A percentile compares a stretch with the other conserved stretches of the same genome.
These are phyloP conservation scores for Trinorchestia longiramus DNA, from an alignment of 1,140 invertebrate species.

Conservation along the genomic window DNA sequence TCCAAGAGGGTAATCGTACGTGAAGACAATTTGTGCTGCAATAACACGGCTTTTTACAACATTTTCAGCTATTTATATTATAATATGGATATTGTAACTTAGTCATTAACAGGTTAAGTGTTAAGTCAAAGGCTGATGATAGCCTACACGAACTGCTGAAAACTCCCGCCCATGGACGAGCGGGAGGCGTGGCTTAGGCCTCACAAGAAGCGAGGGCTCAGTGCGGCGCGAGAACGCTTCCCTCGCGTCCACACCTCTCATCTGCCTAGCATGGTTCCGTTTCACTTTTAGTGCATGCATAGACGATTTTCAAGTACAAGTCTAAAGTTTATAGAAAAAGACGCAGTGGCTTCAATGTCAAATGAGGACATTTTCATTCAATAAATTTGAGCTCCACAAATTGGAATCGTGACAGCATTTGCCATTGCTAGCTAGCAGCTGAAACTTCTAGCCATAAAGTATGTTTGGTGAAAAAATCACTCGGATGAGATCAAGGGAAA, in stretches of 20 bases:
- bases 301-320: not conserved
- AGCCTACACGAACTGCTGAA: not conserved
- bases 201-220: not conserved
- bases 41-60: not conserved
- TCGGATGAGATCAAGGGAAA: not conserved
- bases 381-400: not conserved
- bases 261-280: not conserved
- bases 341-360: not conserved
- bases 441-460: not conserved
- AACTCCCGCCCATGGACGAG: not conserved
- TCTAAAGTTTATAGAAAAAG: not conserved
- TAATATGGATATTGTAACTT: not conserved
- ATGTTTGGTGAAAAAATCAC: not conserved
- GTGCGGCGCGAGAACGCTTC: not conserved
- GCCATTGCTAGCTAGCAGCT: not conserved
- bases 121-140: not conserved
- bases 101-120: not conserved
- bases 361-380: not conserved
- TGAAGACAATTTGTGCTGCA: not conserved
- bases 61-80: not conserved
- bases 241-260: not conserved
- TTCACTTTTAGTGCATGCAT: not conserved
- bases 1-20: not conserved
- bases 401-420: not conserved
- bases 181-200: conserved; percentile 8